These are phyloP conservation scores for Lasioglossum morio DNA, from an alignment of 2,888 invertebrate species.

Conservation along the genomic window DNA sequence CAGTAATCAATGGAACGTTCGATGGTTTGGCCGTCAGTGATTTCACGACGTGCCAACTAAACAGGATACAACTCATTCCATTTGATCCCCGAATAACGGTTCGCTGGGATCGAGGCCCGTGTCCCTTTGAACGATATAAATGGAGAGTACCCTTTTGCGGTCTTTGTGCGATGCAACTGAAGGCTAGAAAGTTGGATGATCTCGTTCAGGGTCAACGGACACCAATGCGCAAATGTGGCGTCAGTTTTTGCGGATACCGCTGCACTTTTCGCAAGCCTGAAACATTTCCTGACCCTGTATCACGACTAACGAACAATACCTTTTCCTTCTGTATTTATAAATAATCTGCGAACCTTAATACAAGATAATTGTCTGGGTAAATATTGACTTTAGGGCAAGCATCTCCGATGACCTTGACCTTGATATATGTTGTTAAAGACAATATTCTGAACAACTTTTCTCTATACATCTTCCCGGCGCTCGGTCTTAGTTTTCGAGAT, in stretches of 20 bases:
- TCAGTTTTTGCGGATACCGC: constrained; percentile 23
- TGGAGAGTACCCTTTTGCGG: constrained; percentile 58
- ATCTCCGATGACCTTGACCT: too few species aligned
- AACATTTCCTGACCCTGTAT: constrained; percentile 5
- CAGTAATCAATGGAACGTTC: constrained; percentile 1
- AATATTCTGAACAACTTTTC: too few species aligned
- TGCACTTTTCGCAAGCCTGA: constrained; percentile 1
- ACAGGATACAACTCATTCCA: constrained; percentile 55
- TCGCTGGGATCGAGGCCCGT: constrained; percentile 20
- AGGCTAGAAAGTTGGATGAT: constrained; percentile 52
- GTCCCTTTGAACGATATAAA: constrained; percentile 60
- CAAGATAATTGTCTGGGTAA: background rate
- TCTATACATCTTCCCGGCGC: too few species aligned
- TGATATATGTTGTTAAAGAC: too few species aligned
- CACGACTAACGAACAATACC: background rate
- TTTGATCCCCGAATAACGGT: constrained; percentile 56
- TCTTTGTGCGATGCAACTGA: constrained; percentile 44
- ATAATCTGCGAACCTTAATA: background rate
- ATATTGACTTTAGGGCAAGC: too few species aligned
- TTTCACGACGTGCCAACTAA: constrained; percentile 45
- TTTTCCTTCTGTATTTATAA: background rate
- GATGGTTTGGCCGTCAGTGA: constrained; percentile 42
- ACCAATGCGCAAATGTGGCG: constrained; percentile 43
- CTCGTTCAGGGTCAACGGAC: constrained; percentile 54
- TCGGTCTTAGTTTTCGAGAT: too few species aligned